Base-by-base conservation (phyloP, 2,888 invertebrate species). In the Rhagophthalmus giganteus region DNA sequence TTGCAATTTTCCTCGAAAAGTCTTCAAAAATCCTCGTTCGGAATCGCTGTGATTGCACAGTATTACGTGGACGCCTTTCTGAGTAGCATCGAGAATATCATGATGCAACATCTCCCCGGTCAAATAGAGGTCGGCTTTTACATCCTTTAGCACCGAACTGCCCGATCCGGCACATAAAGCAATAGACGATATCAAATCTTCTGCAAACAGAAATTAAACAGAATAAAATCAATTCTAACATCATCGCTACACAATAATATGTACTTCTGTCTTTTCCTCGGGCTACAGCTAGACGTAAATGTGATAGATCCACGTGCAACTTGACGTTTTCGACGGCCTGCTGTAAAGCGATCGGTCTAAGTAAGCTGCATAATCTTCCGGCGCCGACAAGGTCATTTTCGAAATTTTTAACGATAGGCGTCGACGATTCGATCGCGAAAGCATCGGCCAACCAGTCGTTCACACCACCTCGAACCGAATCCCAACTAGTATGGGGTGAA, bases 31-130 rank as follows among this genome's bases (percentile, higher is more conserved):
- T 2, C 95, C 94, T 54, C 96, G 80, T 74, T 97, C 97, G 0
- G 94, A 92, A 76, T 95, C 93, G 26, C 90, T 92, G 74, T 97
- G 96, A 73, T 95, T 94, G 57, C 91, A 91, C 10, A 96, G 77
- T 64, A 96, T 87, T 0, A 96, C 94, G 46, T 85, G 83, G 9
- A 81, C 81, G 15, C 88, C 87, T 42, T 80, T 83, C 63, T 93
- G 91, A 13, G 85, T 81, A 0, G 91, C 93, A 66, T 96, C 92
- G 24, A 97, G 79, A 1, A 95, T 76, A 59, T 96, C 94, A 68
- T 97, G 97, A 73, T 97, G 97, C 1, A 90, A 82, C 94, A 97
- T 95, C 79, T 97, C 97, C 5, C 86, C 90, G 9, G 95, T 95
- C 24, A 97, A 71, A 65, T 88, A 90, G 8, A 97, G 76, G 75